A percentile compares a stretch with the other conserved stretches of the same genome.
Conservation (phyloP, 2,888 invertebrate species). For the Patella ulyssiponensis region DNA sequence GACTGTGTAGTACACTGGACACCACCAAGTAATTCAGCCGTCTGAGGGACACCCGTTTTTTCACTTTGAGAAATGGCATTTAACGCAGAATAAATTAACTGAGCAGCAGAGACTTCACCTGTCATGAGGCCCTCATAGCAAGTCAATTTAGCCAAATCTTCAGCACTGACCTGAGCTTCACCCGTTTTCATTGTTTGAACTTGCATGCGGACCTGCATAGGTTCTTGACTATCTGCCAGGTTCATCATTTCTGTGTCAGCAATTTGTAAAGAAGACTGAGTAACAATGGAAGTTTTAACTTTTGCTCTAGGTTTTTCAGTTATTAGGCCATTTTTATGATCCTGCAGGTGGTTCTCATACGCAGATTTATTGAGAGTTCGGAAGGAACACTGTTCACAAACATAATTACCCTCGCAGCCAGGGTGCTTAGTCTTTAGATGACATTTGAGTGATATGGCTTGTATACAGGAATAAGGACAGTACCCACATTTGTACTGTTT, state of each 20-base stretch:
- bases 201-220: constrained; percentile 34
- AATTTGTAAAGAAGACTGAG: background rate
- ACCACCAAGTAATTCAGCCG: constrained; percentile 38
- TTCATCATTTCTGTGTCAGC: background rate
- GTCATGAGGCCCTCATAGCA: constrained; percentile 50
- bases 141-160: constrained; percentile 57
- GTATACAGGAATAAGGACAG: constrained; percentile 84
- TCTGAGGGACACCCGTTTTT: constrained; percentile 30
- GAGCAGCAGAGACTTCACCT: constrained; percentile 52
- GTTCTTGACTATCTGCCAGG: constrained; percentile 5
- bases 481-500: constrained; percentile 84
- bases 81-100: constrained; percentile 61
- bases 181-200: constrained; percentile 55
- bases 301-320: constrained; percentile 29
- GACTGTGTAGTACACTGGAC: constrained; percentile 39
- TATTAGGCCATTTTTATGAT: constrained; percentile 75
- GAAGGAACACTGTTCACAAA: constrained; percentile 57
- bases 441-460: constrained; percentile 82
- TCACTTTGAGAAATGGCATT: constrained; percentile 53
- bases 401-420: constrained; percentile 68
- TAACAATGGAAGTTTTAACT: constrained; percentile 18
- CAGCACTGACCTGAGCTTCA: constrained; percentile 56
- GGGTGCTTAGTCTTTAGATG: constrained; percentile 87
- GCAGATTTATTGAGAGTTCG: constrained; percentile 79
- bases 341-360: constrained; percentile 76